Base-by-base conservation (phyloP, 2,888 invertebrate species). In the Lucinisca nassula region DNA sequence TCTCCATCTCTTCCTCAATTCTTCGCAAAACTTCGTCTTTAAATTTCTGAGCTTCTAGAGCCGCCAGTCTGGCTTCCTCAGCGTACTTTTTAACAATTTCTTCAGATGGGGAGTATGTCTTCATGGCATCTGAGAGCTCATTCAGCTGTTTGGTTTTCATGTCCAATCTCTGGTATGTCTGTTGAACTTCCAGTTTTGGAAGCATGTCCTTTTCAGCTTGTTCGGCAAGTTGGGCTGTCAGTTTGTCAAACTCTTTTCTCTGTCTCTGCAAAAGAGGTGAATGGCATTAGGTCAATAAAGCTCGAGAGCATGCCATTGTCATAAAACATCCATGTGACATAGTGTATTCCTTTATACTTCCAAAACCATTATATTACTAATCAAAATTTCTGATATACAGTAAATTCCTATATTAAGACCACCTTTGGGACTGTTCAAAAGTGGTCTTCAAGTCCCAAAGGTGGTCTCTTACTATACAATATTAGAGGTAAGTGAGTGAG, bases 111-210 rank as follows among this genome's bases (percentile, higher is more conserved):
- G 93, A 93, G 85, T 93, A 93, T 2, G 90, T 90, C 77, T 91
- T 90, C 95, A 95, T 95, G 83, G 95, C 94, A 8, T 95, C 94
- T 0, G 95, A 94, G 14, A 95, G 91, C 74, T 95, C 95, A 37
- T 89, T 87, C 27, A 95, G 92, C 79, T 96, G 96, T 84, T 93
- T 93, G 75, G 95, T 95, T 75, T 95, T 95, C 73, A 96, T 93
- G 21, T 93, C 90, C 0, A 96, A 93, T 8, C 94, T 84, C 8
- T 91, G 92, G 79, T 95, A 89, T 6, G 93, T 95, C 76, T 94
- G 93, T 24, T 94, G 83, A 1, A 94, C 92, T 80, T 95, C 94
- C 77, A 94, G 87, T 72, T 92, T 91, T 21, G 94, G 94, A 21
- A 87, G 77, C 6, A 93, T 88, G 67, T 95, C 94, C 49, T 92